Base-by-base conservation (phyloP, 1,140 invertebrate species). In the Leptonema lineaticorne region DNA sequence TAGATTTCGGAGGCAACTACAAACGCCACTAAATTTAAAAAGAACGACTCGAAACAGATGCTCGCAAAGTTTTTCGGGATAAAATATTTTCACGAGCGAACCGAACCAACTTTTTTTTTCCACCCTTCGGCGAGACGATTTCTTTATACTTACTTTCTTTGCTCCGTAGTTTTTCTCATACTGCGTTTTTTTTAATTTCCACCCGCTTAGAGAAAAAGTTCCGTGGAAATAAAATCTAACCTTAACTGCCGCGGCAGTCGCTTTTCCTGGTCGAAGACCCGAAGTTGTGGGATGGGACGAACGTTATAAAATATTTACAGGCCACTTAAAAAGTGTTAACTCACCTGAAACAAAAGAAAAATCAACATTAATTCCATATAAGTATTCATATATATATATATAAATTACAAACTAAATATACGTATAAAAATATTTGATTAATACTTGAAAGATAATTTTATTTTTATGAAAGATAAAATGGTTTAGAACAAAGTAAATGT, bases 31-130 rank as follows among this genome's bases (percentile, higher is more conserved):
- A 59, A 30, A 59, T 59, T 59, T 59, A 30, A 59, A 59, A 18
- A 37, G n/a, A 59, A 22, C n/a, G 30, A 16, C 28, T 11, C 57
- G 28, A 59, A 59, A 59, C 57, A 59, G 57, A 59, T 59, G 30
- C 57, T 37, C 27, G 28, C 14, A 30, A 59, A 30, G 57, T 53
- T 53, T 53, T 53, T 3, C 20, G 18, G 22, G 18, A 53, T 53
- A 22, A 53, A 53, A 53, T 53, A 22, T 53, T 14, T 53, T 24
- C 33, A 59, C 57, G 28, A 28, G 5, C 24, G 16, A 2, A 53
- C 18, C 22, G 50, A 26, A 24, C 50, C 22, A 53, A 26, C 50
- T 53, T 53, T 45, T n/a, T 14, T n/a, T n/a, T 24, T 20, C 50
- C 5, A 24, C 22, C 50, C 50, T n/a, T n/a, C n/a, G n/a, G 8